Percentiles rank a stretch among this genome's conserved stretches.
Evolutionary conservation across 2,888 invertebrate genomes (phyloP).

Genomic region (Meiosimyza decipiens): DNA sequence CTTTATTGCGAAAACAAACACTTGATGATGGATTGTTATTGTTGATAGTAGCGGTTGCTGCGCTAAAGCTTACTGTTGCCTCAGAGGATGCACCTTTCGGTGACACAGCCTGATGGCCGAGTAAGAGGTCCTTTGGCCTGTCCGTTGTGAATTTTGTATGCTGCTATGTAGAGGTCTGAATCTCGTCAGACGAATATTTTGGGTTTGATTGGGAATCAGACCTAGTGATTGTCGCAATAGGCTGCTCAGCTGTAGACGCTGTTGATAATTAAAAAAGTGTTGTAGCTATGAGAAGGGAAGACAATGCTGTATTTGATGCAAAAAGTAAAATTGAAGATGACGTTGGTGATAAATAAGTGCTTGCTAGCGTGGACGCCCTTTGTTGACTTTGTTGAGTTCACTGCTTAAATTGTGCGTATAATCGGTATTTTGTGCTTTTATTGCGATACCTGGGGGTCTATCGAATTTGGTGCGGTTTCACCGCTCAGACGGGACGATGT

Average conservation of each 20-base stretch:
- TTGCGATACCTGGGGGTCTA: neutral
- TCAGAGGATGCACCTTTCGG: constrained; percentile 38
- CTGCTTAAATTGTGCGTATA: constrained; percentile 31
- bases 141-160: constrained; percentile 56
- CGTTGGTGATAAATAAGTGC: neutral
- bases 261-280: neutral
- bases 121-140: constrained; percentile 59
- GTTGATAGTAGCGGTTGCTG: constrained; percentile 45
- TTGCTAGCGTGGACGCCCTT: constrained; percentile 26
- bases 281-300: neutral
- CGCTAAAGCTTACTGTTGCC: constrained; percentile 39
- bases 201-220: neutral
- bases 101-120: constrained; percentile 59
- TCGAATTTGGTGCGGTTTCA: constrained; percentile 2
- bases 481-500: too few relatives aligned
- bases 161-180: neutral
- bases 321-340: neutral
- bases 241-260: constrained; percentile 23
- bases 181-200: constrained; percentile 28
- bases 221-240: constrained; percentile 34
- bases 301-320: constrained; percentile 11
- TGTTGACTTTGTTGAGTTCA: constrained; percentile 5
- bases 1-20: constrained; percentile 56
- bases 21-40: constrained; percentile 53
- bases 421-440: constrained; percentile 6